Conservation (phyloP, 2,113 vertebrate species). For the Ibidorhyncha struthersii region DNA sequence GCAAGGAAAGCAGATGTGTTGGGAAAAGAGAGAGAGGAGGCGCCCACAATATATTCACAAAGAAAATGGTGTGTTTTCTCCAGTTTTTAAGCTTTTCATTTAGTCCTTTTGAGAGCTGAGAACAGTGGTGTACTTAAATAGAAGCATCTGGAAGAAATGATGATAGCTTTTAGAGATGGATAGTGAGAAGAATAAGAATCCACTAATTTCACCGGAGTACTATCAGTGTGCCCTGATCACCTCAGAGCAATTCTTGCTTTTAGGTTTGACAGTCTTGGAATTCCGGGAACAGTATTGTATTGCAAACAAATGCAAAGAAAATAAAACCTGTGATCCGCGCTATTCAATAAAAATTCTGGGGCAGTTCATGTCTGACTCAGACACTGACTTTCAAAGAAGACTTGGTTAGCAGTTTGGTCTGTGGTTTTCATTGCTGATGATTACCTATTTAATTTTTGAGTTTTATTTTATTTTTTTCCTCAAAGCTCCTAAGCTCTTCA, state of each 20-base stretch:
- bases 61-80: neutral
- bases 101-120: neutral
- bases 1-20: neutral
- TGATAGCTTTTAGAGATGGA: neutral
- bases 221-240: neutral
- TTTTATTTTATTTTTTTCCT: neutral
- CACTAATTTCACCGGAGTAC: neutral
- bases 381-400: neutral
- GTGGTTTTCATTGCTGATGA: neutral
- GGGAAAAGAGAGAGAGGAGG: neutral
- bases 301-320: accelerated
- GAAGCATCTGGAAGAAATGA: neutral
- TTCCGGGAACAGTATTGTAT: neutral
- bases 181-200: neutral
- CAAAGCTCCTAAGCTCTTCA: neutral
- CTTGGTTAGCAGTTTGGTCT: neutral
- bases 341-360: neutral
- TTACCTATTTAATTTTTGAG: neutral
- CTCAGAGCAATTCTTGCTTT: neutral
- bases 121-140: neutral
- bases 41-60: accelerated
- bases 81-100: neutral
- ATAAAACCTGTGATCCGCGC: neutral
- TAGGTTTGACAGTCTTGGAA: neutral
- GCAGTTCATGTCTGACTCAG: neutral